Evolutionary conservation across 2,113 vertebrate species (phyloP).

Genomic region (Orthochromis malagaraziensis): DNA sequence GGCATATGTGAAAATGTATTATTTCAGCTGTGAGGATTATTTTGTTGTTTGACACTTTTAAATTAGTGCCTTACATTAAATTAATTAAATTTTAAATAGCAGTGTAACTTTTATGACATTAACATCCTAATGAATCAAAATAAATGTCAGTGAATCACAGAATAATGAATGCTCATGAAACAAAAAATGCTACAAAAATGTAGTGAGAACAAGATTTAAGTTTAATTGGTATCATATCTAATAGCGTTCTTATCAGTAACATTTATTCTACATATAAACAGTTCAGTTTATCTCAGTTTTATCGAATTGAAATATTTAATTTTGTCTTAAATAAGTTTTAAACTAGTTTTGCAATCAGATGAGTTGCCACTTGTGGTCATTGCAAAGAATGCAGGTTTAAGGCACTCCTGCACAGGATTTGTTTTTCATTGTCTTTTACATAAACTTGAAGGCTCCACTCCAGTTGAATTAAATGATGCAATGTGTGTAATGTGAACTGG

Average conservation of each 20-base stretch:
- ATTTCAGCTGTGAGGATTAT: not conserved
- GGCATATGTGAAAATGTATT: not conserved
- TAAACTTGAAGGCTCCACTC: not conserved
- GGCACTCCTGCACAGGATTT: not conserved
- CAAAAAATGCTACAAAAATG: not conserved
- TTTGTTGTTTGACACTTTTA: not conserved
- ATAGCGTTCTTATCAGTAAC: not conserved
- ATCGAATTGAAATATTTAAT: not conserved
- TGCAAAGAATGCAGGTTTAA: not conserved
- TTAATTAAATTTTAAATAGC: not conserved
- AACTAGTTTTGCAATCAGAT: not conserved
- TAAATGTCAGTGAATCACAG: not conserved
- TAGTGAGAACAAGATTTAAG: not conserved
- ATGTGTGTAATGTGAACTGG: not conserved
- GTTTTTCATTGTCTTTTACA: not conserved
- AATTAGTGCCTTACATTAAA: not conserved
- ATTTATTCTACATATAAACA: not conserved
- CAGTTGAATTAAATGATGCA: not conserved
- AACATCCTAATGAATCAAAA: not conserved
- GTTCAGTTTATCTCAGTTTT: not conserved
- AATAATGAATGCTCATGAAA: not conserved
- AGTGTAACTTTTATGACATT: not conserved
- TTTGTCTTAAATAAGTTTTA: not conserved
- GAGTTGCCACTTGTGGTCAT: not conserved
- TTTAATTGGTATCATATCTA: not conserved